Conservation (phyloP, 2,797 vertebrate species). For the Prionace glauca region DNA sequence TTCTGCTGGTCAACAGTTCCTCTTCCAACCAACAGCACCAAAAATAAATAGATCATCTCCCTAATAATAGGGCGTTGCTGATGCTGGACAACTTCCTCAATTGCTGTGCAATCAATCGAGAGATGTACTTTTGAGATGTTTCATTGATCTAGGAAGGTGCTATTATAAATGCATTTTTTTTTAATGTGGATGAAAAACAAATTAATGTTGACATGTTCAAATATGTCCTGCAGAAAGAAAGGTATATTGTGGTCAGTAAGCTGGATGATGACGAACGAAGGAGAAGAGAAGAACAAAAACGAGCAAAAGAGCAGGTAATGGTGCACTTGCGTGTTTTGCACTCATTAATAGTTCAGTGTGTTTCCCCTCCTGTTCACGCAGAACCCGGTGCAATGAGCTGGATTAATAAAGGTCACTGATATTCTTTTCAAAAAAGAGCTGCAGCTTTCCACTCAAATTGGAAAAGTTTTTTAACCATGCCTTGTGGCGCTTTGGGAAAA, state of each 20-base stretch:
- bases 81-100: not conserved
- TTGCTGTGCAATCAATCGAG: not conserved
- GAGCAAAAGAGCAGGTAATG: slow-evolving; percentile 79
- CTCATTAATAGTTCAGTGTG: not conserved
- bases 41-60: not conserved
- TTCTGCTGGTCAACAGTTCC: not conserved
- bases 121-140: not conserved
- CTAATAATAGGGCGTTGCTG: not conserved
- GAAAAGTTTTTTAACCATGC: not conserved
- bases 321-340: not conserved
- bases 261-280: slow-evolving; percentile 87
- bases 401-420: not conserved
- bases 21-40: not conserved
- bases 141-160: not conserved
- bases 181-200: not conserved
- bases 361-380: not conserved
- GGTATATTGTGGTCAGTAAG: slow-evolving; percentile 84
- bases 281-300: slow-evolving; percentile 79
- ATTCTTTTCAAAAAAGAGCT: not conserved
- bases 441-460: not conserved
- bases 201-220: not conserved
- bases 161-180: not conserved
- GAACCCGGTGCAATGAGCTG: not conserved
- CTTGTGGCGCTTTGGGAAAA: not conserved
- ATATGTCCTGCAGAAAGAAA: slow-evolving; percentile 73